Base-by-base conservation (phyloP, 2,113 vertebrate species). In the Labeo rohita region DNA sequence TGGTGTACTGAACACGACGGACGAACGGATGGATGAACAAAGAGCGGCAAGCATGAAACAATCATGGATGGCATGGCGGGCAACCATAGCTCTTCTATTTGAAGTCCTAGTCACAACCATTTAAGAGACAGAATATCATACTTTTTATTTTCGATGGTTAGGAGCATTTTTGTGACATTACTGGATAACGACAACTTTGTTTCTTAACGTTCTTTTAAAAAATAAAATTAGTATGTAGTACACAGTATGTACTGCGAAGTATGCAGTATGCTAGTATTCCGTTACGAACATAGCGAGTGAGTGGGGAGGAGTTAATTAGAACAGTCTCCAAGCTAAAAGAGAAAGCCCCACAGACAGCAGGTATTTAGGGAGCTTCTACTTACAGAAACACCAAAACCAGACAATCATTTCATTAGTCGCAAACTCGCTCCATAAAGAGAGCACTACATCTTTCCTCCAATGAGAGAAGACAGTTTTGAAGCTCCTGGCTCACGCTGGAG, bases 371-470 rank as follows among this genome's bases (percentile, higher is more conserved):
- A 93, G 90, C 88, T 23, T 83, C 91, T 93, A 88, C 91, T 90
- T 92, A 93, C 85, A 94, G 92, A 52, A 73, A 86, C 93, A 90
- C 91, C 90, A 92, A 95, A 92, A 94, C 86, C 92, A 93, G 92
- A 94, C 94, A 92, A 94, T 95, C 94, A 92, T 94, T 95, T 94
- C 92, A 94, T 95, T 93, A 95, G 91, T 86, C 88, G 91, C 91
- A 93, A 92, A 94, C 91, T 89, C 91, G 87, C 90, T 88, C 90
- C 89, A 88, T 94, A 94, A 95, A 92, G 93, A 93, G 93, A 91
- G 88, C 84, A 90, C 84, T 85, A 79, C 86, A 88, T 86, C 88
- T 90, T 87, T 88, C 90, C 90, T 75, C 90, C 89, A 87, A 90
- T 56, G 89, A 91, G 87, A 92, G 90, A 91, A 90, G 91, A 92